A percentile compares a stretch with the other conserved stretches of the same genome.
These are phyloP conservation scores for Lophotis ruficrista DNA, from an alignment of 2,113 vertebrate genomes.

Conservation along the genomic window DNA sequence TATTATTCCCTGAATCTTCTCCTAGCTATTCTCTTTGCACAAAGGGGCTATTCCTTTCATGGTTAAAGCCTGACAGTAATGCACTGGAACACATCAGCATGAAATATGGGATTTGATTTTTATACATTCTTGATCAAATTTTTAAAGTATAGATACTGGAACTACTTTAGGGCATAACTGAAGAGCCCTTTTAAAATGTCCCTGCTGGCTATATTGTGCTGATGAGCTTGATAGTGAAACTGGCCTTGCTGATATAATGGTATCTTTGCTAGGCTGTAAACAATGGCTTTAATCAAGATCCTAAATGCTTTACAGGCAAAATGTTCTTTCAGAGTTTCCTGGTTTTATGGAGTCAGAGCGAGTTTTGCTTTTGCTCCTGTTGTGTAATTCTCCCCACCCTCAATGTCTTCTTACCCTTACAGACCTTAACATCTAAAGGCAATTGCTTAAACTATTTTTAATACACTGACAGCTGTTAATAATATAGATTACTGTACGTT, in stretches of 20 bases:
- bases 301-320: conserved; percentile 48
- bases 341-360: conserved; percentile 25
- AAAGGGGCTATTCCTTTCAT: conserved; percentile 26
- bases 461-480: conserved; percentile 3
- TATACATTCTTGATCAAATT: conserved; percentile 57
- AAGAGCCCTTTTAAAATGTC: conserved; percentile 48
- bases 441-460: conserved; percentile 39
- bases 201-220: neutral
- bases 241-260: conserved; percentile 17
- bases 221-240: conserved; percentile 34
- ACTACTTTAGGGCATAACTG: conserved; percentile 39
- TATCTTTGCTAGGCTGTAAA: conserved; percentile 35
- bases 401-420: conserved; percentile 7
- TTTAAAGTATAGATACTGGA: conserved; percentile 55
- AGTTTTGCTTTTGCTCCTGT: conserved; percentile 2
- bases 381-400: neutral
- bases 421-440: conserved; percentile 6
- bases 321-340: conserved; percentile 45
- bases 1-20: conserved; percentile 19
- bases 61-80: conserved; percentile 44
- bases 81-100: conserved; percentile 36
- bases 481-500: neutral
- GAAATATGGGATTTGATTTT: conserved; percentile 53
- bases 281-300: conserved; percentile 57
- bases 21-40: neutral